Evolutionary conservation across 2,888 invertebrate species (phyloP).

Genomic region (Conistra vaccinii): DNA sequence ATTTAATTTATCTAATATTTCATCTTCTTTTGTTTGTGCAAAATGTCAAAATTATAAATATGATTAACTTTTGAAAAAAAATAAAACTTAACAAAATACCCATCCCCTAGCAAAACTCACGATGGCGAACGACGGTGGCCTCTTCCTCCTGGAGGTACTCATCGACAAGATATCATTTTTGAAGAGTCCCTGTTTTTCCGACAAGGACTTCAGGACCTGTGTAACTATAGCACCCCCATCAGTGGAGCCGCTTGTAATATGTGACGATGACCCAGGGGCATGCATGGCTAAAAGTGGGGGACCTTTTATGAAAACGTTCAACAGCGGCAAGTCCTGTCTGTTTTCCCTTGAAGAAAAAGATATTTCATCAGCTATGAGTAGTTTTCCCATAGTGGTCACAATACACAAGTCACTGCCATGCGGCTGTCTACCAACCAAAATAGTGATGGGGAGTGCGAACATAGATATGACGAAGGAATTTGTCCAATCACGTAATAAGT

Average conservation of each 20-base stretch:
- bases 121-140: slow-evolving; percentile 87
- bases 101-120: slow-evolving; percentile 77
- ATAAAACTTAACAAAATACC: slow-evolving; percentile 71
- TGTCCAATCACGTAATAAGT: slow-evolving; percentile 89
- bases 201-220: slow-evolving; percentile 90
- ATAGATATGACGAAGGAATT: slow-evolving; percentile 92
- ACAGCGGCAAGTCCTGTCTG: slow-evolving; percentile 93
- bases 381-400: slow-evolving; percentile 90
- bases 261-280: slow-evolving; percentile 90
- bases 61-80: slow-evolving; percentile 63
- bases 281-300: slow-evolving; percentile 82
- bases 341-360: slow-evolving; percentile 91
- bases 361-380: slow-evolving; percentile 87
- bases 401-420: slow-evolving; percentile 92
- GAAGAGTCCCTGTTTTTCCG: slow-evolving; percentile 85
- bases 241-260: slow-evolving; percentile 91
- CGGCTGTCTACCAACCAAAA: slow-evolving; percentile 92
- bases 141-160: slow-evolving; percentile 92
- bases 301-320: slow-evolving; percentile 87
- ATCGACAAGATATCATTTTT: slow-evolving; percentile 88
- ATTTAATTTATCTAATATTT: slow-evolving; percentile 15
- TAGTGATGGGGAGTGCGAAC: slow-evolving; percentile 90
- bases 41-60: slow-evolving; percentile 73
- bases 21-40: slow-evolving; percentile 72
- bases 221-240: slow-evolving; percentile 91